Base-by-base conservation (phyloP, 1,140 invertebrate species). In the Coenobita brevimanus region DNA sequence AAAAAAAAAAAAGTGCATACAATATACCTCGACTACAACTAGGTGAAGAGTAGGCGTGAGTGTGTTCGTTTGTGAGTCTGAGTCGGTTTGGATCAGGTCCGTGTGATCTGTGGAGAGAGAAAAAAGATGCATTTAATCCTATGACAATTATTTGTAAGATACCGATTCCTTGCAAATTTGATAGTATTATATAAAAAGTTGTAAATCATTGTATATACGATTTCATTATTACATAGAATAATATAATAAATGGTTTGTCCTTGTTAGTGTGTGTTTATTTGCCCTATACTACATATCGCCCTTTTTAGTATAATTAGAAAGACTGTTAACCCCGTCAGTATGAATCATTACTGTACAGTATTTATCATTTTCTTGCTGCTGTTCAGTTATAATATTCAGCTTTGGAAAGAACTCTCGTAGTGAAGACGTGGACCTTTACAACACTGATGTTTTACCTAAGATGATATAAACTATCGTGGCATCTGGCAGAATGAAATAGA, bases 141-240 rank as follows among this genome's bases (percentile, higher is more conserved):
- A 67, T 33, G 41, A 76, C 46, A 15, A n/a, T 76, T 82, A 67
- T 82, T 82, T 82, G 80, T 82, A 82, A 82, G 80, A 82, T 82
- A 82, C 50, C 57, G 46, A 41, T 67, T 43, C 50, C 30, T 82
- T 24, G 21, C 67, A 41, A 82, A 82, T 82, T 82, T 62, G 36
- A 82, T 82, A 82, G 80, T 82, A 82, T 82, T 82, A 82, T 82
- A 69, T 69, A 24, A 43, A 69, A 82, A 50, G 64, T 6, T 82
- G 80, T 82, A 82, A 82, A 71, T 82, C 80, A 8, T 10, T 82
- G 80, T 82, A 82, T 24, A 82, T 82, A 82, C 80, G 50, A 82
- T 82, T 62, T 64, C 78, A 60, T 64, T 81, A 64, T 64, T 81
- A 81, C 62, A 64, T 64, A 64, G 69, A 82, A 82, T 82, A 82